Conservation (phyloP, 2,888 invertebrate genomes). For the Drosophila pegasa region DNA sequence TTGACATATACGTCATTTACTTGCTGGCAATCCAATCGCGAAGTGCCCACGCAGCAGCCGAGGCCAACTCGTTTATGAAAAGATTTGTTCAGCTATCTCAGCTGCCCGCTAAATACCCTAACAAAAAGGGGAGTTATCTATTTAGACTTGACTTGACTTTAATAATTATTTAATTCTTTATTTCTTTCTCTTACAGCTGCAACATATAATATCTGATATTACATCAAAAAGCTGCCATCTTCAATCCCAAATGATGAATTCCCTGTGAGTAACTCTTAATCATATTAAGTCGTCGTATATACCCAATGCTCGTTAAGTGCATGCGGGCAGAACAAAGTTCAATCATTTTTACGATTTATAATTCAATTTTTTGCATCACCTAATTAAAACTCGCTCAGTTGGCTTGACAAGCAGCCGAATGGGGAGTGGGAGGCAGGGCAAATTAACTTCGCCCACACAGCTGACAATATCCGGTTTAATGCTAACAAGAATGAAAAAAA, state of each 20-base stretch:
- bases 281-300: not conserved
- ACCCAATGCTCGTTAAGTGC: not conserved
- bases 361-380: constrained; percentile 40
- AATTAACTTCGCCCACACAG: constrained; percentile 35
- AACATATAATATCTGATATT: not conserved
- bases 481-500: constrained; percentile 17
- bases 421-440: constrained; percentile 34
- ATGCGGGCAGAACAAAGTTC: not conserved
- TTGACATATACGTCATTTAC: constrained; percentile 47
- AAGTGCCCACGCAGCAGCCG: constrained; percentile 47
- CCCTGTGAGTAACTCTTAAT: not conserved
- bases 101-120: not conserved
- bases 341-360: constrained; percentile 34
- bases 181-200: not conserved
- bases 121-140: not conserved
- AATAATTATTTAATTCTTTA: not conserved
- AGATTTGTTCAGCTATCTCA: too few species aligned
- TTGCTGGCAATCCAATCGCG: constrained; percentile 31
- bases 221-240: not conserved
- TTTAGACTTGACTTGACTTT: not conserved
- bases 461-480: constrained; percentile 56
- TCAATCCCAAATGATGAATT: too few species aligned
- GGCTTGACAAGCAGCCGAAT: constrained; percentile 7
- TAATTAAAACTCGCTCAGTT: constrained; percentile 58
- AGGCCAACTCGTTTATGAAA: constrained; percentile 18